These are phyloP conservation scores for Martes martes DNA, from an alignment of 2,113 vertebrate species.

Conservation along the genomic window DNA sequence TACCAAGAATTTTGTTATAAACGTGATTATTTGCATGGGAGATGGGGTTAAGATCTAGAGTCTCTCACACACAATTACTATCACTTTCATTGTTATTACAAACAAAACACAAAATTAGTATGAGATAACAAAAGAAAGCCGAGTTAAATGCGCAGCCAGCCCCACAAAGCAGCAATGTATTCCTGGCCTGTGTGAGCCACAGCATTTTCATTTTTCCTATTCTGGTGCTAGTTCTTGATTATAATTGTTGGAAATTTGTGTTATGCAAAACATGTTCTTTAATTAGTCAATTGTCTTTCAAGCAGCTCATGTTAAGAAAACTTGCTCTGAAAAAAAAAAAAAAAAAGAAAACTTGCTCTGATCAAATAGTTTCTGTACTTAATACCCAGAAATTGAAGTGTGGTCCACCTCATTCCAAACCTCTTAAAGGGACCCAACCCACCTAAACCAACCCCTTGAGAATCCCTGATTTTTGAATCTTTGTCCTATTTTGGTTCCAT, in stretches of 20 bases:
- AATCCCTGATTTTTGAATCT: background rate
- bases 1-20: background rate
- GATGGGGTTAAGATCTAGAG: background rate
- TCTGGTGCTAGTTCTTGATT: slow-evolving; percentile 43
- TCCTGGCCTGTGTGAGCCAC: background rate
- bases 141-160: background rate
- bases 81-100: background rate
- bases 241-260: slow-evolving; percentile 25
- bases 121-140: background rate
- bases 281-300: slow-evolving; percentile 42
- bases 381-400: background rate
- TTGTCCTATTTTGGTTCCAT: background rate
- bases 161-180: background rate
- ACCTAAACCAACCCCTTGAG: background rate
- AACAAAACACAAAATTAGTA: background rate
- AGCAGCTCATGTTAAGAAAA: background rate
- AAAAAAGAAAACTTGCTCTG: background rate
- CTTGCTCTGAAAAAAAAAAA: background rate
- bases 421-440: background rate
- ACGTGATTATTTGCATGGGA: background rate
- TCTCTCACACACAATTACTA: background rate
- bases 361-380: background rate
- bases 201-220: slow-evolving; percentile 22
- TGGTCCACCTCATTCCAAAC: background rate
- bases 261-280: slow-evolving; percentile 27